Evolutionary conservation across 53 echinoderm and acorn worm genomes (phyloP).

Genomic region (Echinarachnius parma): DNA sequence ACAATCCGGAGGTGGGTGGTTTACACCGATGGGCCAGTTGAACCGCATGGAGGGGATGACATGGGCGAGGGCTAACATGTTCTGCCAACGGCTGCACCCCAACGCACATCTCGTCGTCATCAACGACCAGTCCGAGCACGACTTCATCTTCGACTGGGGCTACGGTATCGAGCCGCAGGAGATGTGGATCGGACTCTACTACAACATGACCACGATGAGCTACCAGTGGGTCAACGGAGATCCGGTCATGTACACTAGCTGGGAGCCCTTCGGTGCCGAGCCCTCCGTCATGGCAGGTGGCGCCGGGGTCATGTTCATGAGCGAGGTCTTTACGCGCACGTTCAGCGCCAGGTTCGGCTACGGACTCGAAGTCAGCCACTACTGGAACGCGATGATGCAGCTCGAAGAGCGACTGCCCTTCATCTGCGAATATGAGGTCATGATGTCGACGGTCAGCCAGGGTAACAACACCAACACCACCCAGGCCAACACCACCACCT

Average conservation of each 20-base stretch:
- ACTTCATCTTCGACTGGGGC: not conserved
- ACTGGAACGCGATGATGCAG: not conserved
- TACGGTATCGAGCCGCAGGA: not conserved
- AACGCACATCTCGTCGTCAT: not conserved
- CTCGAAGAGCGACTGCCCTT: not conserved
- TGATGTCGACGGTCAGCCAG: too few relatives aligned
- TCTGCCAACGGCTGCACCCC: not conserved
- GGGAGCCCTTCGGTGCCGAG: not conserved
- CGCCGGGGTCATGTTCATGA: not conserved
- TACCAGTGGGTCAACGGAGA: not conserved
- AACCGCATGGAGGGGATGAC: constrained; percentile 2
- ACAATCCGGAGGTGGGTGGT: too few relatives aligned
- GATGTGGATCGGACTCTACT: constrained; percentile 10
- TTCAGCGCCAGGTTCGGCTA: not conserved
- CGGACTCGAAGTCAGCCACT: not conserved
- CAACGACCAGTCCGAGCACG: not conserved
- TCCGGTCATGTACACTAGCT: not conserved
- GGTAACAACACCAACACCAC: not conserved
- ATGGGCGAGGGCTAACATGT: not conserved
- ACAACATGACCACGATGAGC: not conserved
- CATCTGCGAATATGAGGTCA: not conserved
- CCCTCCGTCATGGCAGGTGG: not conserved
- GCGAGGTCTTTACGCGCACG: not conserved
- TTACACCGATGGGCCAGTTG: too few relatives aligned
- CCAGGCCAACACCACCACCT: not conserved